Evolutionary conservation across 92 coral and sea anemone species (phyloP).

Genomic region (Heliopora coerulea): DNA sequence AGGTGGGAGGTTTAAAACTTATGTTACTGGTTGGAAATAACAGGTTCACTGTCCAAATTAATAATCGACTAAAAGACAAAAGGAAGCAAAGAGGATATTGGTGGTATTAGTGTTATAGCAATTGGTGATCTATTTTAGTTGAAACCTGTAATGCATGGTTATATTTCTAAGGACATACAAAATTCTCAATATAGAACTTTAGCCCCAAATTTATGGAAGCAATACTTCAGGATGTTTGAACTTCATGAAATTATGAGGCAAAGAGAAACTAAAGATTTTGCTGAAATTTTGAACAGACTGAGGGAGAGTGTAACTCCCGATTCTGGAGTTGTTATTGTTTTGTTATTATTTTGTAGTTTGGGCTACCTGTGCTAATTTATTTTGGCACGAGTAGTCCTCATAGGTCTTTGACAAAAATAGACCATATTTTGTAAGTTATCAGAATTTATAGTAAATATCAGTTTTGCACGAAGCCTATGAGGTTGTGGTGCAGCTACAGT

Average conservation of each 20-base stretch:
- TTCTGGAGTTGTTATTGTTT: no score
- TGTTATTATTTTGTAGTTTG: no score
- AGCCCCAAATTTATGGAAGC: constrained; percentile 41
- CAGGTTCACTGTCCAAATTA: constrained; percentile 50
- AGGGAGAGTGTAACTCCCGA: no score
- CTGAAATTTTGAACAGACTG: no score
- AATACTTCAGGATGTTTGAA: constrained; percentile 47
- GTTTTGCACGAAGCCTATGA: no score
- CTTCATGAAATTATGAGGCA: constrained; percentile 33
- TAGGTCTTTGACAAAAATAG: no score
- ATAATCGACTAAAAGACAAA: constrained; percentile 47
- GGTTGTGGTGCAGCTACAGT: no score
- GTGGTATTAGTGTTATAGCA: constrained; percentile 45
- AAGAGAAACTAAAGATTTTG: no score
- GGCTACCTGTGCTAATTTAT: no score
- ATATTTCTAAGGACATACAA: constrained; percentile 38
- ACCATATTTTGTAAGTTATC: no score
- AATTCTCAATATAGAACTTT: constrained; percentile 31
- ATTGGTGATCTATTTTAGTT: constrained; percentile 57
- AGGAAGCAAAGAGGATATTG: constrained; percentile 48
- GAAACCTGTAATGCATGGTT: constrained; percentile 46
- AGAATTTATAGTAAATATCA: no score
- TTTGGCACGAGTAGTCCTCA: no score
- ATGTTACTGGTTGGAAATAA: constrained; percentile 52
- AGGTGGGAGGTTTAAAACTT: constrained; percentile 32